Percentiles rank a stretch among this genome's conserved stretches.
Conservation (phyloP, 2,888 invertebrate species). For the Pandemis corylana region DNA sequence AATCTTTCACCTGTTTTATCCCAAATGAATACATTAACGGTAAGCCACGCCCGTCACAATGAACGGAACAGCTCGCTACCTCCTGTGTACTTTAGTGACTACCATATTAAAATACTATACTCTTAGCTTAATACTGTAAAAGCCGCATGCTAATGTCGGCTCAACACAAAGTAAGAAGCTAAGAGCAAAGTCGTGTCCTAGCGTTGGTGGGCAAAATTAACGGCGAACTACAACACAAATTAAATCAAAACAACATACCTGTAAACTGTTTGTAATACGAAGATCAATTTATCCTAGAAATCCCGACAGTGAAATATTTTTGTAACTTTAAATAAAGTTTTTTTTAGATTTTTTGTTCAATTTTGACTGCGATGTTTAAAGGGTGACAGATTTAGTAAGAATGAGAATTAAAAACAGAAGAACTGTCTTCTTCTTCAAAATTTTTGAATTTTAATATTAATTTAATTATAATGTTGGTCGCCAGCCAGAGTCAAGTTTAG, state of each 20-base stretch:
- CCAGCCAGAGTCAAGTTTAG: not conserved
- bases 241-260: not conserved
- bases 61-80: not conserved
- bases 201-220: not conserved
- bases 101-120: not conserved
- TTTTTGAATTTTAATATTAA: not conserved
- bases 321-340: constrained; percentile 4
- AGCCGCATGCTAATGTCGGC: constrained; percentile 4
- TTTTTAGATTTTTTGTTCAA: constrained; percentile 46
- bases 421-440: not conserved
- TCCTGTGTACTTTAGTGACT: not conserved
- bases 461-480: not conserved
- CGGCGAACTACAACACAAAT: not conserved
- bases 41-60: not conserved
- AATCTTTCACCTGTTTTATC: not conserved
- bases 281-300: not conserved
- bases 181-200: constrained; percentile 5
- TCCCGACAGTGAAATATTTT: not conserved
- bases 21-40: not conserved
- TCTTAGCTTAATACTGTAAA: not conserved
- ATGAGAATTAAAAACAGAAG: constrained; percentile 24
- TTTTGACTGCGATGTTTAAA: constrained; percentile 35
- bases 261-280: not conserved
- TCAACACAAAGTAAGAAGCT: constrained; percentile 8
- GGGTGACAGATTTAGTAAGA: constrained; percentile 31